Evolutionary conservation across 2,888 invertebrate genomes (phyloP).

Genomic region (Lamellibrachia columna): DNA sequence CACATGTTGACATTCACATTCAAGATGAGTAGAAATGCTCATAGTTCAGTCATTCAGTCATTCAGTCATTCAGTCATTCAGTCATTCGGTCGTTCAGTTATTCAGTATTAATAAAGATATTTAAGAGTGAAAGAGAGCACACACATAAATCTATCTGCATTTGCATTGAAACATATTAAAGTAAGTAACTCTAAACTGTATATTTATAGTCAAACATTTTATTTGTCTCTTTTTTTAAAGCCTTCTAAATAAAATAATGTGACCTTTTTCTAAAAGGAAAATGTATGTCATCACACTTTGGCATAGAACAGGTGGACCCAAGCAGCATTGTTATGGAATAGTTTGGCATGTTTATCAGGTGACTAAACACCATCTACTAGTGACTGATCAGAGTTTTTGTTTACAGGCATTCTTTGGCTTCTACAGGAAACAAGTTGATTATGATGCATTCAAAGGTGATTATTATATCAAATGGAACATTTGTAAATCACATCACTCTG

Average conservation of each 20-base stretch:
- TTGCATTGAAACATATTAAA: background rate
- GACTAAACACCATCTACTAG: no score
- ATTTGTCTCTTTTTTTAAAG: no score
- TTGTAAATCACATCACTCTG: no score
- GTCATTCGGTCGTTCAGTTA: no score
- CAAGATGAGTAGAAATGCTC: background rate
- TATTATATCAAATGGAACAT: background rate
- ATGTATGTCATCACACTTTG: background rate
- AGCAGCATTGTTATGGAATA: background rate
- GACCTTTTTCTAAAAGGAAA: background rate
- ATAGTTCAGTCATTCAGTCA: background rate
- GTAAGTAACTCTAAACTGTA: background rate
- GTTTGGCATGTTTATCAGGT: background rate
- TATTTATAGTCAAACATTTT: no score
- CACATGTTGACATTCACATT: background rate
- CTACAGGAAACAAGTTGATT: slow-evolving; percentile 59
- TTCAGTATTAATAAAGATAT: no score
- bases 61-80: no score
- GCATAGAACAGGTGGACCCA: background rate
- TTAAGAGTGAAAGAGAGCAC: background rate
- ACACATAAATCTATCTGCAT: background rate
- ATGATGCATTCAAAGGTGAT: slow-evolving; percentile 60
- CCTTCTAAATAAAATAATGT: no score
- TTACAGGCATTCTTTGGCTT: slow-evolving; percentile 62
- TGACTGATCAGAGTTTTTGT: slow-evolving; percentile 19